Evolutionary conservation across 2,797 vertebrate species (phyloP), one percentile per base, ranked within the genome.

Genomic region (Tapirus indicus): DNA sequence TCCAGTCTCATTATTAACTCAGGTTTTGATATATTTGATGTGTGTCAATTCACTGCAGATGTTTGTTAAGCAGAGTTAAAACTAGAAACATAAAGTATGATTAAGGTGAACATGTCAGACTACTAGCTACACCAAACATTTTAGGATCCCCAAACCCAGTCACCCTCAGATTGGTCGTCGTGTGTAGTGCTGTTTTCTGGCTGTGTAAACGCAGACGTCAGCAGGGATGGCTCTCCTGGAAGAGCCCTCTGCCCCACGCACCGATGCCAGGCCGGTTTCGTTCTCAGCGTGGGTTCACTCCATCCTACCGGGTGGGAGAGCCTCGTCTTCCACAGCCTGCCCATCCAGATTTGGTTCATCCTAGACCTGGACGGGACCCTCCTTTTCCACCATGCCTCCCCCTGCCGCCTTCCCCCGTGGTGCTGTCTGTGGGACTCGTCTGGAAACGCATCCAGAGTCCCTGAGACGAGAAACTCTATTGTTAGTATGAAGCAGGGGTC

Each of bases 291-390:
- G 16, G 23, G 5, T 23, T 32, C 21, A 25, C 18, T 14, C 4
- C 49, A 10, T n/a, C 25, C 84, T 2, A 3, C 25, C 32, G 35
- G 66, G 60, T 25, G 6, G 38, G 38, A 54, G 35, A n/a, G 17
- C 35, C 47, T 47, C 18, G 0, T 64, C 23, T 49, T 20, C 47
- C 11, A 1, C 2, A 0, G 32, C 83, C 54, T 35, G 54, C 14
- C 2, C 18, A 5, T 60, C 62, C 41, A 23, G 25, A 54, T 32
- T 25, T 16, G 21, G 14, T n/a, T 49, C 21, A 3, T 54, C 13
- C 12, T 60, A 3, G 52, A 77, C 41, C 27, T 1, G 18, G 75
- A 5, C 75, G 41, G 49, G 64, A 17, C 7, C 6, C 88, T 71
- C 5, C 25, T 35, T 58, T 44, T 14, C 69, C 9, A 16, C 62